A percentile compares a stretch with the other conserved stretches of the same genome.
Evolutionary conservation across 1,140 invertebrate species (phyloP).

Genomic region (Platyscapa corneri): DNA sequence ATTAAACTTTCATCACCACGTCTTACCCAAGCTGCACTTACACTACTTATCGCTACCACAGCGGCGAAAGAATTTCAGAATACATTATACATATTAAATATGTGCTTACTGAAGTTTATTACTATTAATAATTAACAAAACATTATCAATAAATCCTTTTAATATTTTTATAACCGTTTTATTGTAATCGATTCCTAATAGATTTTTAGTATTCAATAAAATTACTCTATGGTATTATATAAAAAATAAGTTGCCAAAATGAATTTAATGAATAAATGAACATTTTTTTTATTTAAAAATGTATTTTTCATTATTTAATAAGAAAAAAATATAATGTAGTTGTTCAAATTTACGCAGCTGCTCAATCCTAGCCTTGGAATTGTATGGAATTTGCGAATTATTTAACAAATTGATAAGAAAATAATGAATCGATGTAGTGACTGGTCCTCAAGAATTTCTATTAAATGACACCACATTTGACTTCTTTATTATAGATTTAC

Average conservation of each 20-base stretch:
- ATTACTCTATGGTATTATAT: background rate
- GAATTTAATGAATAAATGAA: background rate
- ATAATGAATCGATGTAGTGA: no score
- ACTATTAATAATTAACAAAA: background rate
- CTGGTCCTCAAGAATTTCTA: no score
- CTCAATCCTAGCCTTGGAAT: no score
- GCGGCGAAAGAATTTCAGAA: background rate
- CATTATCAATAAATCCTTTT: background rate
- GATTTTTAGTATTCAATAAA: background rate
- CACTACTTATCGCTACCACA: constrained; percentile 25
- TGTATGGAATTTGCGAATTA: no score
- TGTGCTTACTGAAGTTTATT: background rate
- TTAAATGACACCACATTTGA: no score
- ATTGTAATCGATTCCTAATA: background rate
- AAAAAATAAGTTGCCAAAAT: background rate
- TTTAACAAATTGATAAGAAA: no score
- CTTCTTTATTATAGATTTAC: no score
- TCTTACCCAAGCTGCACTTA: constrained; percentile 43
- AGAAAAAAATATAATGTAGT: background rate
- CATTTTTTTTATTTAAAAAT: no score
- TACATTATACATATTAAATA: background rate
- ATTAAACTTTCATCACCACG: background rate
- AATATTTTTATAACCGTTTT: background rate
- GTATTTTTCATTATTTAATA: no score
- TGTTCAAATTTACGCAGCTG: background rate